phyloP scores from a whole-genome alignment of 2,113 vertebrate genomes.

The Rallus limicola region DNA sequence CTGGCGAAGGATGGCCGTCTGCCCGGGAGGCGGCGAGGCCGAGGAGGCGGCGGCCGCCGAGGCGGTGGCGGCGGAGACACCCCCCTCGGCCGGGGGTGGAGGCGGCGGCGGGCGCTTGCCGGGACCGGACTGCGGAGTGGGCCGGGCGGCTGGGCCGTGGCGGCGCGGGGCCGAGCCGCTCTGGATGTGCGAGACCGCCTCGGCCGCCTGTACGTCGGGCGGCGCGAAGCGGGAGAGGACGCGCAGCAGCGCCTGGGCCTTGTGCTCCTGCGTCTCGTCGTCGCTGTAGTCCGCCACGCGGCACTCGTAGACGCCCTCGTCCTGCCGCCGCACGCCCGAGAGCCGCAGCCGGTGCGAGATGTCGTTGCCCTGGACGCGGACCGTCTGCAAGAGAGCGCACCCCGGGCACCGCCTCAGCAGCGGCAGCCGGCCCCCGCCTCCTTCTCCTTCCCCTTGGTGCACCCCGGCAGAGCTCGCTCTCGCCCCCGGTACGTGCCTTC shows the following conservation, averaged over 20 bases:
- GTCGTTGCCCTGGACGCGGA: constrained; percentile 92
- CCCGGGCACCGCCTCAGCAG: background rate
- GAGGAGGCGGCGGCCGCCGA: constrained; percentile 76
- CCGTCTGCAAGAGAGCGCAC: constrained; percentile 80
- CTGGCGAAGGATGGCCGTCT: constrained; percentile 82
- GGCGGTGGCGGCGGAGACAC: background rate
- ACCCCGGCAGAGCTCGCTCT: background rate
- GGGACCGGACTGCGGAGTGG: constrained; percentile 70
- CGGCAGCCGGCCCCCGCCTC: background rate
- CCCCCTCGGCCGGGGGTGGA: background rate
- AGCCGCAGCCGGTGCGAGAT: constrained; percentile 93
- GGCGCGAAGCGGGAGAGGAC: constrained; percentile 79
- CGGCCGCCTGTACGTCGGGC: constrained; percentile 88
- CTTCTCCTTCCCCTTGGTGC: background rate
- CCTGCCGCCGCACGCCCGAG: constrained; percentile 86
- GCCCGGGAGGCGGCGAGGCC: constrained; percentile 78
- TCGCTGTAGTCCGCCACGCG: constrained; percentile 91
- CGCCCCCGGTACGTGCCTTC: rapidly evolving
- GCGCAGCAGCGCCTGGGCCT: constrained; percentile 85
- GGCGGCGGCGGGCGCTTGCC: constrained; percentile 70
- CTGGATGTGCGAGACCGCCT: constrained; percentile 93
- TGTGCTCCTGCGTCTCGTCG: constrained; percentile 88
- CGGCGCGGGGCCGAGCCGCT: constrained; percentile 81
- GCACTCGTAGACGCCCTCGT: constrained; percentile 93
- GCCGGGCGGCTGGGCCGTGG: constrained; percentile 65